A percentile compares a stretch with the other conserved stretches of the same genome.
Conservation (phyloP, 2,888 invertebrate genomes). For the Acanthacorydalis orientalis region DNA sequence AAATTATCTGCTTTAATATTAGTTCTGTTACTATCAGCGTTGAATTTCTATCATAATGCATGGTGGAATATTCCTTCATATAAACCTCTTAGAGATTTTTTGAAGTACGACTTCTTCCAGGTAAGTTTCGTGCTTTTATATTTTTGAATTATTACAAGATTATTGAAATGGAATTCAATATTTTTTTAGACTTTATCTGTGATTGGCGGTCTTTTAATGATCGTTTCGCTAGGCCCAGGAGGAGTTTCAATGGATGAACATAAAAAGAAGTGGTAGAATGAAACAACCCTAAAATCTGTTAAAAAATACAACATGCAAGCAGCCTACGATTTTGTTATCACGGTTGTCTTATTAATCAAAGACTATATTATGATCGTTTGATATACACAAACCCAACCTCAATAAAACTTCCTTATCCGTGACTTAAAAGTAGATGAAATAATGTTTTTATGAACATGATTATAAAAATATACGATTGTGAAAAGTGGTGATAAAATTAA, state of each 20-base stretch:
- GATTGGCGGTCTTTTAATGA: slow-evolving; percentile 94
- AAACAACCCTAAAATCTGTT: background rate
- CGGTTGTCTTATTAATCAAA: no score
- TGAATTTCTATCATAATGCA: slow-evolving; percentile 96
- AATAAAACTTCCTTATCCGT: no score
- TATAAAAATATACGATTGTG: no score
- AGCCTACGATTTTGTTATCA: no score
- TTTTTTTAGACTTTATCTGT: slow-evolving; percentile 89
- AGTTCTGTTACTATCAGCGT: slow-evolving; percentile 68
- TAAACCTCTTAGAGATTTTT: slow-evolving; percentile 93
- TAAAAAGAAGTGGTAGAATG: slow-evolving; percentile 91
- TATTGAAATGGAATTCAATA: slow-evolving; percentile 8
- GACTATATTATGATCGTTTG: no score
- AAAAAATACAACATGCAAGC: no score
- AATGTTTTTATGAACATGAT: no score
- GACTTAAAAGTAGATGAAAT: no score
- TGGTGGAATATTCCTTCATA: slow-evolving; percentile 96
- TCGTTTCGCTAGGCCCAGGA: slow-evolving; percentile 95
- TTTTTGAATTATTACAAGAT: background rate
- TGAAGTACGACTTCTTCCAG: slow-evolving; percentile 99
- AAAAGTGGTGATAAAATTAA: no score
- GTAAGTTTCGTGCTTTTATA: slow-evolving; percentile 29
- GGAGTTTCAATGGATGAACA: slow-evolving; percentile 99
- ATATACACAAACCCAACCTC: no score
- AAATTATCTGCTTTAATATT: slow-evolving; percentile 92